Conservation (phyloP, 2,113 vertebrate genomes). For the Cavia porcellus region DNA sequence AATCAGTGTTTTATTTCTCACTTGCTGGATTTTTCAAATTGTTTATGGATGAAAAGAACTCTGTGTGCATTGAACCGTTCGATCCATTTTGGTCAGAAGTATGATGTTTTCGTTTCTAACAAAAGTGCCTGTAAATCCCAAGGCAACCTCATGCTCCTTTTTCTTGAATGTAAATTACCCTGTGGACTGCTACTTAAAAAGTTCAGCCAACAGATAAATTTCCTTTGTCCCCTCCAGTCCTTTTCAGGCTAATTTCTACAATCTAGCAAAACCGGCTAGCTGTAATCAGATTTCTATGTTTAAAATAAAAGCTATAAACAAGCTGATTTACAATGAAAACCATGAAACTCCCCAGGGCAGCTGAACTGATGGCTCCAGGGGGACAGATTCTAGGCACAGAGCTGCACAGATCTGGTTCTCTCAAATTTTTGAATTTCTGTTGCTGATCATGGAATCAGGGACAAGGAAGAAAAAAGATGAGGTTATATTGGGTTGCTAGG, state of each 20-base stretch:
- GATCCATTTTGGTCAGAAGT: conserved; percentile 79
- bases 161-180: conserved; percentile 81
- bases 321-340: conserved; percentile 70
- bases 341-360: conserved; percentile 27
- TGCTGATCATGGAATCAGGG: not conserved
- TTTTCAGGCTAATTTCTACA: conserved; percentile 69
- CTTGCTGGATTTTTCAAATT: conserved; percentile 82
- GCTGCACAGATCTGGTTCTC: not conserved
- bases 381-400: not conserved
- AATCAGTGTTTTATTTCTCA: conserved; percentile 84
- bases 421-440: conserved; percentile 56
- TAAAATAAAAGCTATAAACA: conserved; percentile 69
- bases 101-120: conserved; percentile 80
- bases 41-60: conserved; percentile 83
- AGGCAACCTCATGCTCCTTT: conserved; percentile 70
- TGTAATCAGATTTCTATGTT: conserved; percentile 74
- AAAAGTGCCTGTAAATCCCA: conserved; percentile 78
- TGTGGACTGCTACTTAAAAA: conserved; percentile 74
- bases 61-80: conserved; percentile 82
- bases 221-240: conserved; percentile 67
- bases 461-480: not conserved
- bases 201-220: conserved; percentile 73
- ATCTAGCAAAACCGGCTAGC: conserved; percentile 49
- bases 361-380: not conserved
- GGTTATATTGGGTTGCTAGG: not conserved